phyloP scores from a whole-genome alignment of 2,888 invertebrate genomes.

The Parapristionchus giblindavisi region DNA sequence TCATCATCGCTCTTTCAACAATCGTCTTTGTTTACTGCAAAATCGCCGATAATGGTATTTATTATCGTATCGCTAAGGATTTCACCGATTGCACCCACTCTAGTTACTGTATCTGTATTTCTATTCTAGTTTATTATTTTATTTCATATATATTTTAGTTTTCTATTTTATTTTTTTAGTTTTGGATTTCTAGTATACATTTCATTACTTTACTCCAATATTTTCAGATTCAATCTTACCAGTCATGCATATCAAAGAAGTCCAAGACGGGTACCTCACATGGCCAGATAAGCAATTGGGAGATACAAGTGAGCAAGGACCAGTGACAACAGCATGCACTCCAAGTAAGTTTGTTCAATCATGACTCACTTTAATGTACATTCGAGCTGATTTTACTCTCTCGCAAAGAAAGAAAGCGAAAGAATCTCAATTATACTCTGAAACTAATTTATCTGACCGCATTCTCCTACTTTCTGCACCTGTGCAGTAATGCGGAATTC shows the following conservation, averaged over 20 bases:
- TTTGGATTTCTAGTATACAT: no score
- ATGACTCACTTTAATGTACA: no score
- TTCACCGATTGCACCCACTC: not conserved
- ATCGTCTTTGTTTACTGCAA: not conserved
- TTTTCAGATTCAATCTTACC: conserved; percentile 20
- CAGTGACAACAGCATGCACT: conserved; percentile 20
- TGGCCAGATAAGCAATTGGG: conserved; percentile 29
- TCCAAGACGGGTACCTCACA: conserved; percentile 3
- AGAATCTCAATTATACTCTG: no score
- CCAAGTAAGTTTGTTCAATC: conserved; percentile 9
- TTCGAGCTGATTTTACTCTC: no score
- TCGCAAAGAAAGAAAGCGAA: no score
- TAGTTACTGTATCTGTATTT: not conserved
- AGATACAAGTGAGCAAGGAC: not conserved
- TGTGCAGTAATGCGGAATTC: no score
- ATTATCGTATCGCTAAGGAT: not conserved
- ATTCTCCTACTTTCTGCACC: no score
- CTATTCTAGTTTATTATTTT: no score
- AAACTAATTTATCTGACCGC: no score
- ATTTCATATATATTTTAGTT: no score
- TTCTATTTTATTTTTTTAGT: no score
- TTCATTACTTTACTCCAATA: no score
- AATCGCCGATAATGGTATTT: conserved; percentile 24
- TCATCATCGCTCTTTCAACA: not conserved
- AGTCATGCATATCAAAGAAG: conserved; percentile 31